These are phyloP conservation scores for Heliconius hewitsoni DNA, from an alignment of 1,140 invertebrate species.

Conservation along the genomic window DNA sequence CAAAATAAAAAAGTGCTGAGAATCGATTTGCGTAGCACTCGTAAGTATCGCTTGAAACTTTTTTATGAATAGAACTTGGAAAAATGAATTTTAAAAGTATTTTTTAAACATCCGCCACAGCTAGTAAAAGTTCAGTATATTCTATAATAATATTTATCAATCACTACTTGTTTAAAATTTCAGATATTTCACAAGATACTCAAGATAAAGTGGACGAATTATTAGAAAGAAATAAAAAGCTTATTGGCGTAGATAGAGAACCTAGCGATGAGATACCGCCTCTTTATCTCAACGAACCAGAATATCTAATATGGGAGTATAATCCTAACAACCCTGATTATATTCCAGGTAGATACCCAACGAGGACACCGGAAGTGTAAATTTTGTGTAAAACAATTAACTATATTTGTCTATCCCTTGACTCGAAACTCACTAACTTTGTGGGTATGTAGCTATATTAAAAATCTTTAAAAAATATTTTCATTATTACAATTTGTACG, in stretches of 20 bases:
- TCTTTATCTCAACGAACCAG: constrained; percentile 73
- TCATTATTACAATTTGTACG: no score
- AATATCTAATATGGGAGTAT: constrained; percentile 78
- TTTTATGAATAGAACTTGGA: constrained; percentile 5
- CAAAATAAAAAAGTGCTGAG: constrained; percentile 67
- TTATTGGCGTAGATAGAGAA: constrained; percentile 63
- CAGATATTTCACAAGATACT: constrained; percentile 72
- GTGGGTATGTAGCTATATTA: background rate
- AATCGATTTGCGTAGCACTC: constrained; percentile 68
- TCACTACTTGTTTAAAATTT: constrained; percentile 15
- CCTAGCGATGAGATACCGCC: constrained; percentile 70
- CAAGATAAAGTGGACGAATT: constrained; percentile 63
- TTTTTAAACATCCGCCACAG: background rate
- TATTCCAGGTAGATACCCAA: constrained; percentile 70
- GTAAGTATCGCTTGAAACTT: constrained; percentile 51
- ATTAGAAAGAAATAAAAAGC: constrained; percentile 62
- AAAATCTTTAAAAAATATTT: no score
- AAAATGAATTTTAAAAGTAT: background rate
- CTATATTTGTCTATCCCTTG: background rate
- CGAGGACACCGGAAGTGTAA: constrained; percentile 62
- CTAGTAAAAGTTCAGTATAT: background rate
- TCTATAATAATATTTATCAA: background rate
- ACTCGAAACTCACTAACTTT: background rate
- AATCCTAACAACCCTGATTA: constrained; percentile 76
- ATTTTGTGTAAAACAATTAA: background rate